Percentiles rank a stretch among this genome's conserved stretches.
Evolutionary conservation across 2,113 vertebrate species (phyloP).

Genomic region (Megaceryle maxima): DNA sequence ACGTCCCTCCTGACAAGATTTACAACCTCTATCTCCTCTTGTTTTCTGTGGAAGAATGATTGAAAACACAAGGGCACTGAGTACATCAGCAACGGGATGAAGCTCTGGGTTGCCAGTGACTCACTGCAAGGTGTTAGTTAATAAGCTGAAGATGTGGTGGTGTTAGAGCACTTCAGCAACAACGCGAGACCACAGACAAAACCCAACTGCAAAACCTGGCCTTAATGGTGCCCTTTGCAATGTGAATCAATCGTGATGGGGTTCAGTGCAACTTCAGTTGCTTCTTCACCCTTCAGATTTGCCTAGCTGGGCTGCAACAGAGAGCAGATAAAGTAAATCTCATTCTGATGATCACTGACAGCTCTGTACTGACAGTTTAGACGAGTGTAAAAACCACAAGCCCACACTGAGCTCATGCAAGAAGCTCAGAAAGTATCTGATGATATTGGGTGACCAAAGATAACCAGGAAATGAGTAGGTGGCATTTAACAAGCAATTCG

Average conservation of each 20-base stretch:
- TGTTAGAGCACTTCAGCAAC: not conserved
- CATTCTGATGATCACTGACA: too few relatives aligned
- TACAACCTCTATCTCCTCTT: not conserved
- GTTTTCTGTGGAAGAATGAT: not conserved
- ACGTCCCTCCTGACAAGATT: not conserved
- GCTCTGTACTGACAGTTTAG: not conserved
- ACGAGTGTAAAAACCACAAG: not conserved
- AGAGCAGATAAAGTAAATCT: not conserved
- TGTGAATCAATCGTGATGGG: too few relatives aligned
- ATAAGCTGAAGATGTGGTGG: not conserved
- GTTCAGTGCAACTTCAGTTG: not conserved
- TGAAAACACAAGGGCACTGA: not conserved
- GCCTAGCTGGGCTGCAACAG: not conserved
- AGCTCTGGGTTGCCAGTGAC: not conserved
- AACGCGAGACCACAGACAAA: rapidly evolving
- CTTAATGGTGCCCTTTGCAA: not conserved
- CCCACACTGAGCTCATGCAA: not conserved
- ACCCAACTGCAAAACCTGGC: not conserved
- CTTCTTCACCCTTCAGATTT: not conserved
- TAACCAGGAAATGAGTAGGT: conserved; percentile 12
- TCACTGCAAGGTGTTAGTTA: not conserved
- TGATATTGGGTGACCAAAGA: not conserved
- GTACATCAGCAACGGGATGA: not conserved
- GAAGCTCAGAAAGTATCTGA: not conserved
- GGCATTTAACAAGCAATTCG: not conserved